Conservation (phyloP, 2,888 invertebrate species). For the Pelosia muscerda region DNA sequence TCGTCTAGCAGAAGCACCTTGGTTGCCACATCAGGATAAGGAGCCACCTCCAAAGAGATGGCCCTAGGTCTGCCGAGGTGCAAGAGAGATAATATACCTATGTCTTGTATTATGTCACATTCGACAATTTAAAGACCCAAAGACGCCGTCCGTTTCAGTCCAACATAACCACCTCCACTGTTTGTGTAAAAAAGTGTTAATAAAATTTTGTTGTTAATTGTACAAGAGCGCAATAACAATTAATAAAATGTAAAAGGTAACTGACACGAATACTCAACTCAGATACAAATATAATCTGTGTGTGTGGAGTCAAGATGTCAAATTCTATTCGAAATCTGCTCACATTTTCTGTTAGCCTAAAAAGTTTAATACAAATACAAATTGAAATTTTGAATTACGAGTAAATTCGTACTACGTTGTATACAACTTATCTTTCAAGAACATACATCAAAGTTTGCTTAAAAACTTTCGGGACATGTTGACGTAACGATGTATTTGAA, state of each 20-base stretch:
- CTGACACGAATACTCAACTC: background rate
- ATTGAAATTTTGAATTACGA: constrained; percentile 22
- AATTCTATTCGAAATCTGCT: background rate
- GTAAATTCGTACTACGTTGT: background rate
- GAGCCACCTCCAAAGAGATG: too few relatives aligned
- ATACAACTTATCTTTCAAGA: constrained; percentile 28
- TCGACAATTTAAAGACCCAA: too few relatives aligned
- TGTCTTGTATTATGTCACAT: too few relatives aligned
- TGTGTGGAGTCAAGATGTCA: too few relatives aligned
- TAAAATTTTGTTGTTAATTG: background rate
- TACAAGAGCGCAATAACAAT: background rate
- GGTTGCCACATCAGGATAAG: too few relatives aligned
- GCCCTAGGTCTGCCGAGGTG: too few relatives aligned
- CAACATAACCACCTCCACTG: too few relatives aligned
- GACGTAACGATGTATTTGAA: constrained; percentile 10
- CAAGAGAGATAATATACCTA: too few relatives aligned
- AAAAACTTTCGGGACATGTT: constrained; percentile 32
- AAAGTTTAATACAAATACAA: constrained; percentile 25
- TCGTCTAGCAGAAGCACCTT: too few relatives aligned
- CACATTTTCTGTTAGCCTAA: constrained; percentile 25
- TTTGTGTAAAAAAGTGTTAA: too few relatives aligned
- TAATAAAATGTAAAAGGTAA: background rate
- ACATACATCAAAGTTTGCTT: constrained; percentile 27
- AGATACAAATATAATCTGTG: background rate
- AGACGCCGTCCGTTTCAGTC: too few relatives aligned